phyloP scores from a whole-genome alignment of 2,888 invertebrate species.

The Drosophila antonietae region DNA sequence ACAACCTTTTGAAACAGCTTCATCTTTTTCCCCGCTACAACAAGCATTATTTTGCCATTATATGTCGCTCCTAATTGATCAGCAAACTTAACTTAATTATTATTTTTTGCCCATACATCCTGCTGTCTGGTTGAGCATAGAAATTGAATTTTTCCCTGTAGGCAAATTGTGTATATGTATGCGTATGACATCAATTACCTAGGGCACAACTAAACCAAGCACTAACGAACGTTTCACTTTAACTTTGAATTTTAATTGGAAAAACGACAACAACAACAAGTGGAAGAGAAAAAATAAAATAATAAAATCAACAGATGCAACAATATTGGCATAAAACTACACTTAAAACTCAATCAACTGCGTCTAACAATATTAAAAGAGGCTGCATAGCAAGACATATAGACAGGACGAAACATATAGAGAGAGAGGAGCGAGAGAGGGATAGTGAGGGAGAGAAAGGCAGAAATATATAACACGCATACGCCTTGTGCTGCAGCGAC shows the following conservation, averaged over 20 bases:
- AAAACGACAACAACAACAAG: conserved; percentile 23
- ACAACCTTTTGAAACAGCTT: not conserved
- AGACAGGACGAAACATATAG: not conserved
- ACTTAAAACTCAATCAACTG: conserved; percentile 79
- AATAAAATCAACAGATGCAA: conserved; percentile 28
- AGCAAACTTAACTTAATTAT: conserved; percentile 29
- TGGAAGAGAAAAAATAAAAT: not conserved
- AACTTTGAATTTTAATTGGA: conserved; percentile 65
- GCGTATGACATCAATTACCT: conserved; percentile 23
- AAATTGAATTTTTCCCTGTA: conserved; percentile 41
- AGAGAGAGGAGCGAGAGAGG: accelerated
- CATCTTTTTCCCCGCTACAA: no score
- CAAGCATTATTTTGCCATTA: conserved; percentile 4
- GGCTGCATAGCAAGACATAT: not conserved
- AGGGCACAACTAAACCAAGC: conserved; percentile 7
- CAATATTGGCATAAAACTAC: conserved; percentile 65
- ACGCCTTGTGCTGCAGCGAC: conserved; percentile 65
- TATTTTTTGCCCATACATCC: not conserved
- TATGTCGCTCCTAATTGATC: conserved; percentile 2
- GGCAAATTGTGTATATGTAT: conserved; percentile 18
- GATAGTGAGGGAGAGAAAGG: not conserved
- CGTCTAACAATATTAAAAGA: conserved; percentile 72
- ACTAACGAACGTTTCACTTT: conserved; percentile 15
- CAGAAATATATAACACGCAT: conserved; percentile 51
- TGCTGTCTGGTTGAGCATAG: conserved; percentile 3